Percentiles rank a stretch among this genome's conserved stretches.
Conservation (phyloP, 2,113 vertebrate genomes). For the Macquaria ambigua region DNA sequence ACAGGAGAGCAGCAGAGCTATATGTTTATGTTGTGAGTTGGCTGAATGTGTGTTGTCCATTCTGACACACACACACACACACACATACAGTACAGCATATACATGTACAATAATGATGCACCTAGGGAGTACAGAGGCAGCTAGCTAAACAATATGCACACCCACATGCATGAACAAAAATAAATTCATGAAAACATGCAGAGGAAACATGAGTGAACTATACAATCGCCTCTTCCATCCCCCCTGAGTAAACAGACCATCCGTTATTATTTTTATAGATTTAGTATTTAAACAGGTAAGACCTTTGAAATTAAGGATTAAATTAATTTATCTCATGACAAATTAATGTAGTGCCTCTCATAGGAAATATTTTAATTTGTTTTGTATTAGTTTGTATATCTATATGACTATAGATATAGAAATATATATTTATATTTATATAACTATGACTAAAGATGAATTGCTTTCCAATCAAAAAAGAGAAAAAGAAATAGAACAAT, state of each 20-base stretch:
- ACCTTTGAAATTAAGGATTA: neutral
- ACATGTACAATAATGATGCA: conserved; percentile 59
- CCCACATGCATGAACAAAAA: conserved; percentile 48
- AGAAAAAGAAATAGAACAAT: neutral
- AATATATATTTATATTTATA: neutral
- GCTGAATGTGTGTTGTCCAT: conserved; percentile 31
- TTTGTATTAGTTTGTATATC: neutral
- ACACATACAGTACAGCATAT: neutral
- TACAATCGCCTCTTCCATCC: neutral
- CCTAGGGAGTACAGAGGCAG: conserved; percentile 49
- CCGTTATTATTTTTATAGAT: neutral
- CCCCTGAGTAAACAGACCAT: neutral
- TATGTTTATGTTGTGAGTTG: conserved; percentile 1
- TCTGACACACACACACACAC: neutral
- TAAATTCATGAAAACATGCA: conserved; percentile 42
- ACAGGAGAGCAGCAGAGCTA: conserved; percentile 9
- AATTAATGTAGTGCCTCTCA: neutral
- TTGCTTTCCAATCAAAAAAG: neutral
- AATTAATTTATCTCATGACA: too few relatives aligned
- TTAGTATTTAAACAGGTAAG: neutral
- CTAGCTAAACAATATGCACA: conserved; percentile 58
- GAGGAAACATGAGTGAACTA: conserved; percentile 15
- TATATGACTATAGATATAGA: too few relatives aligned
- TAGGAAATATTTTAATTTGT: neutral
- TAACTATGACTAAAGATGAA: neutral